Conservation (phyloP, 2,113 vertebrate species). For the Amblyopsis rosae region DNA sequence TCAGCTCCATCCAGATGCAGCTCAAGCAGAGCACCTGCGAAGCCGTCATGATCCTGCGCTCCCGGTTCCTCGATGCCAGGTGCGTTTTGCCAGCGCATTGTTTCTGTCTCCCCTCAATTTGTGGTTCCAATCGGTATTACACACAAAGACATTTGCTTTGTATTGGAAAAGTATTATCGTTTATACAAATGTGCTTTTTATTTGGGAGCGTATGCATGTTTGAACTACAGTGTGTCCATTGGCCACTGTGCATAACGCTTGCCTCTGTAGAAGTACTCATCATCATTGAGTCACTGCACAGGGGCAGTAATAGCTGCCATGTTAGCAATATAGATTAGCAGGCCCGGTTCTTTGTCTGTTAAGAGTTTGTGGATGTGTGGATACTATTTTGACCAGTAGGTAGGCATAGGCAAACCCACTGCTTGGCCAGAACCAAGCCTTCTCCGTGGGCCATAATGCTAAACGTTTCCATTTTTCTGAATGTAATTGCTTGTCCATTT, state of each 20-base stretch:
- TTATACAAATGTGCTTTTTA: too few relatives aligned
- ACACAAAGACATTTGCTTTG: too few relatives aligned
- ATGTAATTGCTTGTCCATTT: conserved; percentile 78
- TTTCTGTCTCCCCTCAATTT: not conserved
- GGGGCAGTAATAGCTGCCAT: too few relatives aligned
- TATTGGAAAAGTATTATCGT: too few relatives aligned
- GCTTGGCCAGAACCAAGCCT: conserved; percentile 41
- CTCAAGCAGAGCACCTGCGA: conserved; percentile 98
- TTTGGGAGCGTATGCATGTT: too few relatives aligned
- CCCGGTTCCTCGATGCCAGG: conserved; percentile 95
- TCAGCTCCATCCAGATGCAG: conserved; percentile 99
- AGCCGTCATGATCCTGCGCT: conserved; percentile 98
- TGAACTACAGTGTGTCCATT: too few relatives aligned
- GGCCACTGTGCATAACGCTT: too few relatives aligned
- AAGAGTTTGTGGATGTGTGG: conserved; percentile 21
- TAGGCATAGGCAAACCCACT: conserved; percentile 14
- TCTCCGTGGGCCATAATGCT: conserved; percentile 32
- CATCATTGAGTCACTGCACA: too few relatives aligned
- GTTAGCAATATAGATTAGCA: too few relatives aligned
- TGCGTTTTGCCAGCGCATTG: conserved; percentile 61
- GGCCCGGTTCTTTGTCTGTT: too few relatives aligned
- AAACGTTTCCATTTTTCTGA: conserved; percentile 63
- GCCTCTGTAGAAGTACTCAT: too few relatives aligned
- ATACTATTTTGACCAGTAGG: conserved; percentile 45
- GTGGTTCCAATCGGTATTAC: too few relatives aligned